Base-by-base conservation (phyloP, 2,888 invertebrate species). In the Sinhomidia bicolor region DNA sequence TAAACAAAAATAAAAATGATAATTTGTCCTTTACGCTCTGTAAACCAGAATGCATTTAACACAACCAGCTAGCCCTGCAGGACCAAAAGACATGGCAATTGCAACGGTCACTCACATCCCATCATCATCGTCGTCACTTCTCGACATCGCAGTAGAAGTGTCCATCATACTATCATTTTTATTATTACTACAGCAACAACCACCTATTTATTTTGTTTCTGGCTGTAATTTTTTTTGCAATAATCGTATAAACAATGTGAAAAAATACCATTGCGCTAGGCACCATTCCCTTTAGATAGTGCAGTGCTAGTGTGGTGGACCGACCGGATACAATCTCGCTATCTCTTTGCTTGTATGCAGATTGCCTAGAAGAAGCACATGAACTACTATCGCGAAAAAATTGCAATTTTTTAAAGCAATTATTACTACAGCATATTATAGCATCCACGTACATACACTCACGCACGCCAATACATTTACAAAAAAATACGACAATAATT, bases 11-110 rank as follows among this genome's bases (percentile, higher is more conserved):
- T 71, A 71, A 47, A 41, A 71, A 71, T 71, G 4, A 17, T 83
- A 85, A 60, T 84, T 76, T 62, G 85, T 41, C 47, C 36, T 84
- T 85, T 78, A 85, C 85, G 85, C 85, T 85, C 85, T 78, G 85
- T 85, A 85, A 78, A 76, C 85, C 85, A 85, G 85, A 76, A 83
- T 68, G n/a, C 32, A 47, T 44, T 41, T 81, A 65, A 26, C 68
- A 68, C 79, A 80, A n/a, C n/a, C n/a, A n/a, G n/a, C n/a, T n/a
- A 65, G 29, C 62, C n/a, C 60, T 26, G 12, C 62, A 32, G 26
- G 6, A 23, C 29, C 12, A 62, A 32, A 23, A 17, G 1, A 4
- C 51, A 54, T 12, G 1, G 51, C 51, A 54, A 54, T 4, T 10
- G 20, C 74, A 84, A 44, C 84, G 84, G 84, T 84, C 84, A 84